These are phyloP conservation scores for Psittacus erithacus DNA, from an alignment of 2,113 vertebrate genomes.

Conservation along the genomic window DNA sequence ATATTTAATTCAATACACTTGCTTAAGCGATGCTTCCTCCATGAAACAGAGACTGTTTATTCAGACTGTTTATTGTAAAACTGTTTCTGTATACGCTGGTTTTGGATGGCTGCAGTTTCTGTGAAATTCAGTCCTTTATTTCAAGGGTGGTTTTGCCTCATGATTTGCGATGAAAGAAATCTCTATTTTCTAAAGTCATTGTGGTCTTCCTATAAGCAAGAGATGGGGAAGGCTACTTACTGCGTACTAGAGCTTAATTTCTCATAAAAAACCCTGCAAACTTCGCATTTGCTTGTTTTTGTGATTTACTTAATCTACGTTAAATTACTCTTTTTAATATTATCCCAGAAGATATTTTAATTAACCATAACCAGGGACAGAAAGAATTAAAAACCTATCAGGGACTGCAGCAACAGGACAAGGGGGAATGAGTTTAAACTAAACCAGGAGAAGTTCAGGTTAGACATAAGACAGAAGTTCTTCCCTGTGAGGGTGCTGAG, in stretches of 20 bases:
- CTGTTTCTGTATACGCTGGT: neutral
- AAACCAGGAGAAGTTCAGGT: neutral
- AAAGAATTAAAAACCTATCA: neutral
- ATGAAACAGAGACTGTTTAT: neutral
- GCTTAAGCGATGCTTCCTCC: neutral
- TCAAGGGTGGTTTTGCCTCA: neutral
- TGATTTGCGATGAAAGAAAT: neutral
- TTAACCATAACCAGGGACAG: neutral
- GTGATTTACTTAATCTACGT: neutral
- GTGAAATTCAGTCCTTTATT: neutral
- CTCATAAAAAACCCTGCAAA: neutral
- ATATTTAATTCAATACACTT: neutral
- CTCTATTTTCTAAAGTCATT: neutral
- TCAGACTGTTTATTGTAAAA: neutral
- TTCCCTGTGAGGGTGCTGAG: neutral
- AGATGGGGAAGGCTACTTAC: neutral
- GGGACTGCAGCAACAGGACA: neutral
- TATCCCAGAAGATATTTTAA: neutral
- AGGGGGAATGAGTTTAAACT: neutral
- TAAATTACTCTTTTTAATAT: neutral
- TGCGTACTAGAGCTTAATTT: neutral
- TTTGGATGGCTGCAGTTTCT: neutral
- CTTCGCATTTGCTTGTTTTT: neutral
- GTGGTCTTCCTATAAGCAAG: neutral
- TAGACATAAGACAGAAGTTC: neutral